These are phyloP conservation scores for Parasteatoda lunata DNA, from an alignment of 2,888 invertebrate genomes.

Conservation along the genomic window DNA sequence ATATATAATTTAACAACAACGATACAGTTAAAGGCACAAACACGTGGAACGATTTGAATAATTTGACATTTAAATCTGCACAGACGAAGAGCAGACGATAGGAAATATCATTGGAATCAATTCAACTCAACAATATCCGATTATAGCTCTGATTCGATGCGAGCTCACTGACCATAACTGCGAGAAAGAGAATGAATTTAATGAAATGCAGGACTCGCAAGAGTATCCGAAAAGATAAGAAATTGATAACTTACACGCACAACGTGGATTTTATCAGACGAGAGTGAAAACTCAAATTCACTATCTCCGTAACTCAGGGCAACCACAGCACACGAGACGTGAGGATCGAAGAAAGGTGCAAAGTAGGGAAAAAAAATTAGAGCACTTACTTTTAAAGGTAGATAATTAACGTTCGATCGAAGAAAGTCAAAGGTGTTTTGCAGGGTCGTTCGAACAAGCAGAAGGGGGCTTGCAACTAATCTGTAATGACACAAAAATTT, in stretches of 20 bases:
- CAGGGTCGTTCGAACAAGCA: background rate
- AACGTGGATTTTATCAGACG: constrained; percentile 3
- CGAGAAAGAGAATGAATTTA: too few species aligned
- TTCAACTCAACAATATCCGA: too few species aligned
- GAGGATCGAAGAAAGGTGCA: background rate
- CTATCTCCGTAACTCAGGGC: background rate
- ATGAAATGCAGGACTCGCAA: too few species aligned
- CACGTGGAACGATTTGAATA: too few species aligned
- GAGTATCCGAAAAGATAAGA: too few species aligned
- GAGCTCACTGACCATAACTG: too few species aligned
- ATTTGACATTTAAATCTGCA: too few species aligned
- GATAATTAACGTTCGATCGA: background rate
- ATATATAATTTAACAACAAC: too few species aligned
- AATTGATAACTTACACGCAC: background rate
- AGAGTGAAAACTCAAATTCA: background rate
- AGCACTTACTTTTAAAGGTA: background rate
- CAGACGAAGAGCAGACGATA: too few species aligned
- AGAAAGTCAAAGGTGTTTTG: background rate
- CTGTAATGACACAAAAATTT: constrained; percentile 22
- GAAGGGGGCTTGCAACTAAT: background rate
- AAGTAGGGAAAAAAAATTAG: background rate
- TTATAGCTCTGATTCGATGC: too few species aligned
- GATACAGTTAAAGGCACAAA: too few species aligned
- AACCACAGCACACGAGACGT: background rate
- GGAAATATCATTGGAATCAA: too few species aligned